Evolutionary conservation across 2,113 vertebrate genomes (phyloP), one percentile per base, ranked within the genome.

Genomic region (Brevimyrus niger): DNA sequence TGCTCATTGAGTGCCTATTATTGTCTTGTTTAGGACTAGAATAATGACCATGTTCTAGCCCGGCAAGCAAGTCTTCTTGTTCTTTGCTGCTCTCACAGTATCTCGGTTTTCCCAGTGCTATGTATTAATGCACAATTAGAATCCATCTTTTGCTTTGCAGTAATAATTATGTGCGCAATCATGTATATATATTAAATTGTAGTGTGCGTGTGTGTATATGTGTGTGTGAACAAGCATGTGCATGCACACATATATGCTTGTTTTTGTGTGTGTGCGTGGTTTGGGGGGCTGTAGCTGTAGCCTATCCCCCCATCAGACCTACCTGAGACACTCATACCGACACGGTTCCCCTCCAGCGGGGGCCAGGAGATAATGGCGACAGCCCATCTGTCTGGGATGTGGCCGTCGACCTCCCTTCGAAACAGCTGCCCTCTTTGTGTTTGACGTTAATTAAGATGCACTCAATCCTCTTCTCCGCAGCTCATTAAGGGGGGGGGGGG

Each of bases 381-480:
- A 17, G 35, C 85, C 89, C 86, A 80, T 90, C 89, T 90, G 86
- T 90, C 47, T 27, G 17, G 48, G 38, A 47, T 42, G 65, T 23
- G 4, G 83, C 73, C 19, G 9, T 11, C 31, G 42, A 27, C 73
- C 13, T 86, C 55, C 27, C 15, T 69, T 10, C 7, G n/a, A 23
- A 38, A 19, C 21, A 15, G 82, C 51, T 86, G 84, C 76, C 50
- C 3, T 51, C 65, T 31, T 73, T n/a, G 23, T 86, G 53, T 86
- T 73, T n/a, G 55, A 58, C 31, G 48, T 47, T 89, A 86, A 89
- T 73, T 86, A 87, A 89, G 83, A 86, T 55, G 53, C n/a, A 23
- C 46, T 48, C 17, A 69, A 35, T 69, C 47, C n/a, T 86, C 3
- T 8, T 42, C 27, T 55, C 8, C 55, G 2, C 89, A 3, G 7